Conservation (phyloP, 1,140 invertebrate genomes). For the Drosophila trapezifrons region DNA sequence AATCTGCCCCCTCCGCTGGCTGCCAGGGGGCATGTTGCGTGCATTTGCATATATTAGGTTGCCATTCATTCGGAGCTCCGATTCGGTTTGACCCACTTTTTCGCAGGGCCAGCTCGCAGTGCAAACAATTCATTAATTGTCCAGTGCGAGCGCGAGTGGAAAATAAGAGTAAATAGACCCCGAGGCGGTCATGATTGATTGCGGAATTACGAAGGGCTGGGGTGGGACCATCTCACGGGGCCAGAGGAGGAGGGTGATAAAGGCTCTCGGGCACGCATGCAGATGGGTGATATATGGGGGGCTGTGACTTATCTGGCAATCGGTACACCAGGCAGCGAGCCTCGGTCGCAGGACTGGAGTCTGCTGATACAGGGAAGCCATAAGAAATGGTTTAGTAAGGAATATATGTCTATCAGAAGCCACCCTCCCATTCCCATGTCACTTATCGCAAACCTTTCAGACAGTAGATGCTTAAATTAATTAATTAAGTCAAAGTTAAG, state of each 20-base stretch:
- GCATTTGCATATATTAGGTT: slow-evolving; percentile 64
- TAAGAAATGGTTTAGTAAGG: slow-evolving; percentile 3
- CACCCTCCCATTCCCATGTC: background rate
- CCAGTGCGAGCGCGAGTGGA: slow-evolving; percentile 29
- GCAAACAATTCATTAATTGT: slow-evolving; percentile 68
- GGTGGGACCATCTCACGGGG: background rate
- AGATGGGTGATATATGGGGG: slow-evolving; percentile 32
- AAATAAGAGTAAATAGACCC: slow-evolving; percentile 25
- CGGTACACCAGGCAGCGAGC: slow-evolving; percentile 5
- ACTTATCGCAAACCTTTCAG: background rate
- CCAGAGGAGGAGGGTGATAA: no score
- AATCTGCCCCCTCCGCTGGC: background rate
- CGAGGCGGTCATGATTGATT: slow-evolving; percentile 55
- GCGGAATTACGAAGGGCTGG: slow-evolving; percentile 19
- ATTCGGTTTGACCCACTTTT: slow-evolving; percentile 54
- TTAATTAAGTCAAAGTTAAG: background rate
- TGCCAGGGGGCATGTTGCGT: slow-evolving; percentile 23
- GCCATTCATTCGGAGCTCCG: slow-evolving; percentile 17
- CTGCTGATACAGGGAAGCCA: background rate
- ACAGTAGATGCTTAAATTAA: background rate
- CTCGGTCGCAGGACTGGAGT: background rate
- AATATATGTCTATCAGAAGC: background rate
- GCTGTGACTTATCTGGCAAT: slow-evolving; percentile 50
- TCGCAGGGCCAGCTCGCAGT: slow-evolving; percentile 4
- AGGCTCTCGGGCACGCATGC: slow-evolving; percentile 11